Conservation (phyloP, 92 coral and sea anemone genomes). For the Siderastrea siderea region DNA sequence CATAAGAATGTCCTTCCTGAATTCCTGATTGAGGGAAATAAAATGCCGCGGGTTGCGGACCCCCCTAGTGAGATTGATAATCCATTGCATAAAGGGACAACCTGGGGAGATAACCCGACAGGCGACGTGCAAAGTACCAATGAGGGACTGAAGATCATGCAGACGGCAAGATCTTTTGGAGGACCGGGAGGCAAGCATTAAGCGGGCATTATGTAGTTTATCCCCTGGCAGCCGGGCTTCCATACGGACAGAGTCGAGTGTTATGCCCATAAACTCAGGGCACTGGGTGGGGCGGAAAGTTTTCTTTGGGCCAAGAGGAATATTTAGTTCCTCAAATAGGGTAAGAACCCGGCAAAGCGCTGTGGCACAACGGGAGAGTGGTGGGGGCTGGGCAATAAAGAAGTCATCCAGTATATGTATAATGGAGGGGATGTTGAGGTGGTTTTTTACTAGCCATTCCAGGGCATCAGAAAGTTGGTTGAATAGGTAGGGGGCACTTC, state of each 20-base stretch:
- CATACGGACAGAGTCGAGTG: not conserved
- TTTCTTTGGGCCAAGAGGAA: slow-evolving; percentile 13
- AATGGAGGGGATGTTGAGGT: not conserved
- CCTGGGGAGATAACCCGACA: slow-evolving; percentile 33
- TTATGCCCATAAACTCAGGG: slow-evolving; percentile 61
- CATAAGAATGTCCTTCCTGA: slow-evolving; percentile 17
- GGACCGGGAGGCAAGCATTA: not conserved
- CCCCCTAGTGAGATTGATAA: not conserved
- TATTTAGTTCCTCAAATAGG: slow-evolving; percentile 1
- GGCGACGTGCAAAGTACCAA: slow-evolving; percentile 24
- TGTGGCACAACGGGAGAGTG: slow-evolving; percentile 6
- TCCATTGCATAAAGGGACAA: slow-evolving; percentile 18
- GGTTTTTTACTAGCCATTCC: slow-evolving; percentile 5
- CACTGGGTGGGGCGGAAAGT: slow-evolving; percentile 18
- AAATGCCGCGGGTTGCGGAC: not conserved
- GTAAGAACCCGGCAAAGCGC: slow-evolving; percentile 16
- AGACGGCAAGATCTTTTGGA: not conserved
- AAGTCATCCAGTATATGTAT: slow-evolving; percentile 17
- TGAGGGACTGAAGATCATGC: slow-evolving; percentile 13
- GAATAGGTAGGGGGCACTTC: slow-evolving; percentile 5
- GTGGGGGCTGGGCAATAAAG: slow-evolving; percentile 63
- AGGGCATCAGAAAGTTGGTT: slow-evolving; percentile 15
- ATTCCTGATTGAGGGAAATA: slow-evolving; percentile 5
- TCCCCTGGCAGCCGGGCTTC: not conserved
- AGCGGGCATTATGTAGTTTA: not conserved